Evolutionary conservation across 2,888 invertebrate genomes (phyloP), one percentile per base, ranked within the genome.

Genomic region (Fissipunctia ypsillon): DNA sequence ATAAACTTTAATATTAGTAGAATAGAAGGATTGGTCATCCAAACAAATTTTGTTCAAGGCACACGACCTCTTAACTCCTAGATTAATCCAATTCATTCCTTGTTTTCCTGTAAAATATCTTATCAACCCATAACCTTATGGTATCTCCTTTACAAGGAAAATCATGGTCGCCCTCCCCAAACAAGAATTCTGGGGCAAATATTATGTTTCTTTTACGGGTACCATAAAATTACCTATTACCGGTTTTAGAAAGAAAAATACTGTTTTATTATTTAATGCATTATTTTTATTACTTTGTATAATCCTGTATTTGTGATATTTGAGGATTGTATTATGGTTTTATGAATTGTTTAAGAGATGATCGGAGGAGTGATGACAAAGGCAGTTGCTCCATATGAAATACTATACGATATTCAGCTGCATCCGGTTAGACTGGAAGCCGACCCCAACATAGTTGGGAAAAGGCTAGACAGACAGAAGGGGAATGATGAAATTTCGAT

Each of bases 131-230:
- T 41, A 65, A 41, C 50, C 6, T 31, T 12, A 28, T 35, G 25
- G n/a, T 59, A 48, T 72, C 35, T 60, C 25, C 12, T 56, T 59
- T 71, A 22, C 10, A 64, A 38, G 41, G 10, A 61, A 79, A 77
- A 43, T n/a, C n/a, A n/a, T 70, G 60, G 83, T 80, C 69, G 38
- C 69, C 70, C 70, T 45, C 3, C 38, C 5, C 45, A 35, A 76
- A 79, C 38, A 69, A 59, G 64, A 76, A 72, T 56, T 10, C 60
- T 41, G 69, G 61, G 63, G 76, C 66, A 80, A 83, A 82, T 80
- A 83, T 83, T 60, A 66, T 68, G 63, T 73, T 82, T 56, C 72
- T 75, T 83, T 81, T 72, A 82, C 59, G 76, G 80, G 54, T 43
- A 69, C 60, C 73, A 77, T 78, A 78, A 77, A 77, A 77, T 77